Evolutionary conservation across 2,797 vertebrate genomes (phyloP), one percentile per base, ranked within the genome.

Genomic region (Crax fasciolata): DNA sequence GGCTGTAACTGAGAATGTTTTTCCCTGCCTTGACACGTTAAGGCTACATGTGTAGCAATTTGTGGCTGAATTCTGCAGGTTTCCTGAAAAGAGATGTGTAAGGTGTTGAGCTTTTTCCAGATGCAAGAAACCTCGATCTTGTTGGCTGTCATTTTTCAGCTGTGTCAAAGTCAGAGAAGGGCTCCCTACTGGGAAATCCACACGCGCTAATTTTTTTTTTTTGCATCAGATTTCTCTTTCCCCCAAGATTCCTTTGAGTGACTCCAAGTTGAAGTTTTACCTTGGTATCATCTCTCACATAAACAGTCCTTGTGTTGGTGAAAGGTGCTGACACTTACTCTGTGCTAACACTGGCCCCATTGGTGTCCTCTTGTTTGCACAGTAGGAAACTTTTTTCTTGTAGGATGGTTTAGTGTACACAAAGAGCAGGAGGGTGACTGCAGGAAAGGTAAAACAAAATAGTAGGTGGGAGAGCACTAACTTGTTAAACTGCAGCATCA

Each of bases 61-160:
- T 25, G 41, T 46, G 58, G 46, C 57, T 27, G 41, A 51, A 87
- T 72, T 80, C 57, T 66, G 25, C 49, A 65, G 35, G 65, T n/a
- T 32, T 87, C 11, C 59, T 62, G 25, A 57, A 25, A 39, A 72
- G 82, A 70, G 67, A 41, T 82, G 38, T 76, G 39, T 89, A 75
- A 59, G 75, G 27, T 76, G 39, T 32, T 90, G 84, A 91, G 89
- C 72, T 71, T 89, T 93, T 94, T 87, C 87, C 89, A 91, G 76
- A 71, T 49, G 52, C 93, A 94, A 90, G 90, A 89, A 90, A 51
- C 54, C 68, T 54, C 75, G 23, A 55, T 77, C 57, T 77, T 54
- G 27, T 58, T 92, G 57, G 49, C 72, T 92, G 44, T 70, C 48
- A 21, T 92, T 94, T 83, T 93, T 90, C 84, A 78, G 72, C 66